phyloP scores from a whole-genome alignment of 2,888 invertebrate species.

The Strigamia crassipes region DNA sequence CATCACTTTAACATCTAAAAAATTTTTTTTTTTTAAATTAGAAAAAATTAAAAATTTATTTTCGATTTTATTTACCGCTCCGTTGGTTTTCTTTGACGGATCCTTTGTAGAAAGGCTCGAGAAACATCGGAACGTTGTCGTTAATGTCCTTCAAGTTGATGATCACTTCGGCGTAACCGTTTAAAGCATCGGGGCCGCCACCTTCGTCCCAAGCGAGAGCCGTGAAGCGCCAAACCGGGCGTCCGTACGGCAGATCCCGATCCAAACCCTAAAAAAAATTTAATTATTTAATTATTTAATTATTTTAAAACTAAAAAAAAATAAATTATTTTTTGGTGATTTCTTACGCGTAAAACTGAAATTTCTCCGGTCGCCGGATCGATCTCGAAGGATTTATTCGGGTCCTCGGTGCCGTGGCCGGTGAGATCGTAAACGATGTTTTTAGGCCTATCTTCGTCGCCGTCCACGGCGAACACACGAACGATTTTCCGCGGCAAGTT shows the following conservation, averaged over 20 bases:
- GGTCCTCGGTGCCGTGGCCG: slow-evolving; percentile 49
- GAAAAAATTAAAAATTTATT: neutral
- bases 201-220: slow-evolving; percentile 81
- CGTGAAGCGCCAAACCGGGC: slow-evolving; percentile 73
- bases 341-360: slow-evolving; percentile 86
- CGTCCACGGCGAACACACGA: slow-evolving; percentile 58
- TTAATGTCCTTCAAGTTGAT: slow-evolving; percentile 59
- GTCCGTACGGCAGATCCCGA: slow-evolving; percentile 85
- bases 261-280: too few species aligned
- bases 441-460: slow-evolving; percentile 56
- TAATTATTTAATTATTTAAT: too few species aligned
- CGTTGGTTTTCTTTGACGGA: slow-evolving; percentile 53
- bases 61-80: neutral
- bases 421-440: slow-evolving; percentile 55
- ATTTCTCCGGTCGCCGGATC: slow-evolving; percentile 94
- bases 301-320: too few species aligned
- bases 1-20: slow-evolving; percentile 57
- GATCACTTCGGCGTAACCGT: slow-evolving; percentile 60
- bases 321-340: too few species aligned
- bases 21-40: too few species aligned
- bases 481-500: slow-evolving; percentile 53
- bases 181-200: slow-evolving; percentile 71
- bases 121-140: slow-evolving; percentile 59
- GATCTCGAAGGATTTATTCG: slow-evolving; percentile 79
- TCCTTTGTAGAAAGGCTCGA: slow-evolving; percentile 51